Conservation (phyloP, 23 tunicate genomes). For the Ascidia mentula region DNA sequence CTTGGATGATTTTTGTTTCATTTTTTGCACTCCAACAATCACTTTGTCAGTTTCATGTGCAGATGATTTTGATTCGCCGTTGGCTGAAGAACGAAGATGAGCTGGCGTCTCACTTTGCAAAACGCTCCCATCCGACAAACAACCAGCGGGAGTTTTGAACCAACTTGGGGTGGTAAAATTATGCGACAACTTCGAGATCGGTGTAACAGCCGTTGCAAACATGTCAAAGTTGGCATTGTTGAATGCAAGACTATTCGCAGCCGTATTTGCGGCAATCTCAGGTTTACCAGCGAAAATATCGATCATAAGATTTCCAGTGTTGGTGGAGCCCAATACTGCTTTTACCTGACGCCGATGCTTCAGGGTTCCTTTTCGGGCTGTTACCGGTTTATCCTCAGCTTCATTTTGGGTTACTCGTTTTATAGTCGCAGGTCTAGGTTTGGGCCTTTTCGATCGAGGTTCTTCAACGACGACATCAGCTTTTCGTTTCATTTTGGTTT, state of each 20-base stretch:
- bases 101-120: neutral
- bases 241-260: neutral
- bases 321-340: neutral
- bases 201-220: neutral
- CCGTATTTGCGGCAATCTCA: neutral
- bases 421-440: neutral
- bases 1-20: neutral
- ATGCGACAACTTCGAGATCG: neutral
- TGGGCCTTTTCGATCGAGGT: neutral
- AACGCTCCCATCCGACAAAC: neutral
- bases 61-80: neutral
- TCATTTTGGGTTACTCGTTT: neutral
- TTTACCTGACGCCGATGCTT: neutral
- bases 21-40: neutral
- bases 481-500: neutral
- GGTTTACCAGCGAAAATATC: neutral
- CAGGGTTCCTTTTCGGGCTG: constrained; percentile 1
- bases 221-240: neutral
- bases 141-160: neutral
- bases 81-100: neutral
- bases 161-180: constrained; percentile 1
- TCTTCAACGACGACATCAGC: neutral
- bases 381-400: neutral
- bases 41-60: neutral
- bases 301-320: neutral